phyloP scores from a whole-genome alignment of 2,797 vertebrate species.

The Salmo trutta region DNA sequence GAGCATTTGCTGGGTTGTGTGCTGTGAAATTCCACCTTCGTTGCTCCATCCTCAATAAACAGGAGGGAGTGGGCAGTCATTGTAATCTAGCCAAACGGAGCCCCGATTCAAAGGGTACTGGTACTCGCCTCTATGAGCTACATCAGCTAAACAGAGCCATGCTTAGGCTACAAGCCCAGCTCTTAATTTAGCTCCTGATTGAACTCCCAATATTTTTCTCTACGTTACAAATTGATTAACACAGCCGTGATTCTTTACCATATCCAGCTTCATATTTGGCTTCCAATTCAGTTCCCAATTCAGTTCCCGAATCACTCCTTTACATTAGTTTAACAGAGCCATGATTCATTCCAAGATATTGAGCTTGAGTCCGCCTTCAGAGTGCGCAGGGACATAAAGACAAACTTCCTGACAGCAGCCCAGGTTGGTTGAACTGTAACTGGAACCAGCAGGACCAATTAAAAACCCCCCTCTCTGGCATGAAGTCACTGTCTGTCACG shows the following conservation, averaged over 20 bases:
- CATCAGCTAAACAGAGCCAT: slow-evolving; percentile 21
- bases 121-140: slow-evolving; percentile 29
- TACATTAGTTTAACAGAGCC: slow-evolving; percentile 60
- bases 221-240: background rate
- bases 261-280: background rate
- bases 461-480: slow-evolving; percentile 63
- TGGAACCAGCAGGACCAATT: slow-evolving; percentile 68
- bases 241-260: too few relatives aligned
- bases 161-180: background rate
- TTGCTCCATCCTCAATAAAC: slow-evolving; percentile 49
- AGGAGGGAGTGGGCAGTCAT: slow-evolving; percentile 30
- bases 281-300: slow-evolving; percentile 21
- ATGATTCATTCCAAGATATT: slow-evolving; percentile 51
- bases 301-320: slow-evolving; percentile 40
- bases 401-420: background rate
- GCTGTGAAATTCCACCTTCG: slow-evolving; percentile 68
- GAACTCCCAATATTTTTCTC: slow-evolving; percentile 8
- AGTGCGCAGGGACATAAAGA: background rate
- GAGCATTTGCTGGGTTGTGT: slow-evolving; percentile 40
- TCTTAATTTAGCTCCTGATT: slow-evolving; percentile 32
- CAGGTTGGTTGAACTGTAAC: slow-evolving; percentile 48
- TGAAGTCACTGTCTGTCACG: slow-evolving; percentile 53
- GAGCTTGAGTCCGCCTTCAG: background rate
- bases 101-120: slow-evolving; percentile 24
- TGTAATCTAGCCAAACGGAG: slow-evolving; percentile 15